Conservation (phyloP, 2,797 vertebrate genomes). For the Phataginus tetradactyla region DNA sequence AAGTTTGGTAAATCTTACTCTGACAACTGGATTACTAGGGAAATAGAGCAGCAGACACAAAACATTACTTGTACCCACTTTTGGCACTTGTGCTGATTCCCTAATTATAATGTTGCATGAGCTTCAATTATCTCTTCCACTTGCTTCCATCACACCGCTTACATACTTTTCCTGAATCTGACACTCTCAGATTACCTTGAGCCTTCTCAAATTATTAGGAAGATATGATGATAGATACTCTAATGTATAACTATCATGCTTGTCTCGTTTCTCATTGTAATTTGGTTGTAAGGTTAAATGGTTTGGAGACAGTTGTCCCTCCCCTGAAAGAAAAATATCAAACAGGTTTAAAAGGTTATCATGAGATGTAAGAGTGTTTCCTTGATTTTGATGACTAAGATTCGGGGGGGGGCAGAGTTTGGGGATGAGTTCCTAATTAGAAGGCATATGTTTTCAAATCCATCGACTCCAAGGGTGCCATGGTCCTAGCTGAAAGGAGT, state of each 20-base stretch:
- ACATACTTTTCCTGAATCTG: not conserved
- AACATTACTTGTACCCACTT: not conserved
- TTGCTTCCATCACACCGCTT: slow-evolving; percentile 31
- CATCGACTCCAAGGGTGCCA: not conserved
- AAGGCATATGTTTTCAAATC: not conserved
- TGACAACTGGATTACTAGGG: not conserved
- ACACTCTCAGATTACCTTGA: not conserved
- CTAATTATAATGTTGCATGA: not conserved
- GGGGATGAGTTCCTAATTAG: not conserved
- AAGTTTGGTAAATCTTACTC: not conserved
- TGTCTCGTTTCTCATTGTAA: not conserved
- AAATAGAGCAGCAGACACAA: not conserved
- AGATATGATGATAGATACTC: not conserved
- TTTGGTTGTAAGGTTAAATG: not conserved
- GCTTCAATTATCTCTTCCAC: not conserved
- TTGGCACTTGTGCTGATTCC: not conserved
- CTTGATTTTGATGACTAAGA: not conserved
- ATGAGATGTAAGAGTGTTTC: not conserved
- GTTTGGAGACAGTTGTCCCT: not conserved
- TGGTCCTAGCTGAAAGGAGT: not conserved
- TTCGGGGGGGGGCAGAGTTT: not conserved
- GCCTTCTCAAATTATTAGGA: not conserved
- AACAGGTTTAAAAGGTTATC: not conserved
- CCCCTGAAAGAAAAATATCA: not conserved
- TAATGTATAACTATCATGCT: not conserved